Evolutionary conservation across 2,888 invertebrate genomes (phyloP).

Genomic region (Colletes collaris): DNA sequence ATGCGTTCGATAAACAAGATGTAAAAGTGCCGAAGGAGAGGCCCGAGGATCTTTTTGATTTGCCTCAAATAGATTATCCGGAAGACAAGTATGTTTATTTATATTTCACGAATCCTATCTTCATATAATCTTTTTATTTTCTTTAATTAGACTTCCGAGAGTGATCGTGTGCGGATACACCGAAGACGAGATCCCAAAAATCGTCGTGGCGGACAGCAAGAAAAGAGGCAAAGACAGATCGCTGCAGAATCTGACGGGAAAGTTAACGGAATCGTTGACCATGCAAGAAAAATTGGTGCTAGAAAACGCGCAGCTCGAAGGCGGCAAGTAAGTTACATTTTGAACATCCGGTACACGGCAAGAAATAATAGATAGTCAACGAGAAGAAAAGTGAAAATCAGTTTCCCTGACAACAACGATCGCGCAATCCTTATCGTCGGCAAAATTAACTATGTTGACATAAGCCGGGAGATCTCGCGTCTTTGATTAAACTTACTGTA

Average conservation of each 20-base stretch:
- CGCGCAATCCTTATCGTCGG: conserved; percentile 13
- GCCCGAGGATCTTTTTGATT: conserved; percentile 69
- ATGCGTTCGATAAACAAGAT: neutral
- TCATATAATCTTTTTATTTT: neutral
- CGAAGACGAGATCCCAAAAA: conserved; percentile 84
- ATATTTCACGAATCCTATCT: neutral
- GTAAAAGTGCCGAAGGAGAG: neutral
- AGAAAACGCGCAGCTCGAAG: conserved; percentile 88
- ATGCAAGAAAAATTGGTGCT: conserved; percentile 88
- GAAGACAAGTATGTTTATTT: conserved; percentile 75
- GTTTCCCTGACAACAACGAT: conserved; percentile 57
- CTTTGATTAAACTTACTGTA: conserved; percentile 11
- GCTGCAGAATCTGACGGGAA: conserved; percentile 83
- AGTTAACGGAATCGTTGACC: conserved; percentile 86
- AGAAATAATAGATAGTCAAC: conserved; percentile 23
- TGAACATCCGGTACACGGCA: neutral
- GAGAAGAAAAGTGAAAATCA: conserved; percentile 23
- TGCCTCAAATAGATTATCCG: conserved; percentile 74
- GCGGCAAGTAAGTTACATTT: conserved; percentile 85
- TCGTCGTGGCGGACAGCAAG: conserved; percentile 84
- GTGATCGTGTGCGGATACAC: conserved; percentile 85
- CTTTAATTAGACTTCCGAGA: conserved; percentile 82
- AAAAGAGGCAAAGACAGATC: conserved; percentile 76
- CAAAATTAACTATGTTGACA: conserved; percentile 18
- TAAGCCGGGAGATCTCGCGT: conserved; percentile 16